Base-by-base conservation (phyloP, 2,888 invertebrate species). In the Drosophila anomelani region DNA sequence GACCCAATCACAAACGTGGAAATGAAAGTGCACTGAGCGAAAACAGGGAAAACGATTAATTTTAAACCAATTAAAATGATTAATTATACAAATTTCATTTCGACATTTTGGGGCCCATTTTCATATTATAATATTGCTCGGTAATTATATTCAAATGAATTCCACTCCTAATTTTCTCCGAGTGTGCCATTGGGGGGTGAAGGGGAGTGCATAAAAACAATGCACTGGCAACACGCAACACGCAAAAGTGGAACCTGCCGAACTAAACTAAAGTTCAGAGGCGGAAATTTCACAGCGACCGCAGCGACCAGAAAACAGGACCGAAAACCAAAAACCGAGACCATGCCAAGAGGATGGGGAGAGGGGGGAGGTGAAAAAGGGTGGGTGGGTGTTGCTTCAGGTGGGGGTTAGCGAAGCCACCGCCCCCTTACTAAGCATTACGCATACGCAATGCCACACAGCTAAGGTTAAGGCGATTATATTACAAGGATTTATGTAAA, bases 241-340 rank as follows among this genome's bases (percentile, higher is more conserved):
- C 66, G 75, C 56, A 46, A 74, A 71, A 73, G 47, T 26, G 55
- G 41, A 41, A 66, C 66, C 59, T 34, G 47, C 46, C 61, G 43
- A 55, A 44, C 61, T 62, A 36, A 64, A 51, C 49, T 64, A 66
- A 81, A 85, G 81, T 80, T 81, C 80, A 77, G 62, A 47, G 67
- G 86, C 68, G 73, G 81, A 75, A 87, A 87, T 71, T 85, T 82
- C 23, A 66, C 73, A 69, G 82, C 77, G 85, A 87, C 88, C 87
- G 77, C 88, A 82, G 71, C 80, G 82, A 87, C 81, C 77, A 66
- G 59, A 75, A 61, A 66, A 58, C 61, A 72, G 63, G 54, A 62
- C 70, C 60, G 46, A 55, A 74, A 70, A 56, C 59, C 68, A 67
- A 67, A 60, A 64, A 70, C 62, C 62, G 43, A 62, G 60, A 51